Conservation (phyloP, 2,888 invertebrate species). For the Drosophila picticornis region DNA sequence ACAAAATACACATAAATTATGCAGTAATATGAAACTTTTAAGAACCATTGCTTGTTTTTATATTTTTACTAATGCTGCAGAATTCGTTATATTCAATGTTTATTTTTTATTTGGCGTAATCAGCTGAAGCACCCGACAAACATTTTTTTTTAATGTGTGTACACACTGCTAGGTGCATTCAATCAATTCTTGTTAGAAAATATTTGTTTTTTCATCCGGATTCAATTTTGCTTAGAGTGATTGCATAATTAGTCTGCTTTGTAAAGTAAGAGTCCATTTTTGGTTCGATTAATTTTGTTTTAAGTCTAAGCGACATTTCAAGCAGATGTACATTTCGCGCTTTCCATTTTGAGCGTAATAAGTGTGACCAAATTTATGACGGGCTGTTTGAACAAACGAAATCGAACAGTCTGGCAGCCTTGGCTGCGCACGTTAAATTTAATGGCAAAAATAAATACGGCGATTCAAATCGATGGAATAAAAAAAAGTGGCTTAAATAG, state of each 20-base stretch:
- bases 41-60: not conserved
- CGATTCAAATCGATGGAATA: not conserved
- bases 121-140: not conserved
- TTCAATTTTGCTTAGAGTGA: too few relatives aligned
- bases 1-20: not conserved
- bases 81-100: not conserved
- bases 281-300: not conserved
- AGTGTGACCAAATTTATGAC: constrained; percentile 22
- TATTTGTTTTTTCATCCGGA: not conserved
- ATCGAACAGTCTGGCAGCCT: constrained; percentile 19
- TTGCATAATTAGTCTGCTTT: not conserved
- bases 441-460: not conserved
- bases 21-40: not conserved
- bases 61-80: not conserved
- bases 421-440: not conserved
- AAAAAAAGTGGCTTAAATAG: not conserved
- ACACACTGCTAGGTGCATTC: constrained; percentile 1
- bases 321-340: not conserved
- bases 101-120: not conserved
- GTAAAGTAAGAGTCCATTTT: not conserved
- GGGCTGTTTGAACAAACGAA: not conserved
- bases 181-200: not conserved
- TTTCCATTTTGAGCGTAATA: not conserved
- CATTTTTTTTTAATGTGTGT: constrained; percentile 7
- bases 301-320: not conserved